Base-by-base conservation (phyloP, 2,888 invertebrate genomes). In the Ditula angustiorana region DNA sequence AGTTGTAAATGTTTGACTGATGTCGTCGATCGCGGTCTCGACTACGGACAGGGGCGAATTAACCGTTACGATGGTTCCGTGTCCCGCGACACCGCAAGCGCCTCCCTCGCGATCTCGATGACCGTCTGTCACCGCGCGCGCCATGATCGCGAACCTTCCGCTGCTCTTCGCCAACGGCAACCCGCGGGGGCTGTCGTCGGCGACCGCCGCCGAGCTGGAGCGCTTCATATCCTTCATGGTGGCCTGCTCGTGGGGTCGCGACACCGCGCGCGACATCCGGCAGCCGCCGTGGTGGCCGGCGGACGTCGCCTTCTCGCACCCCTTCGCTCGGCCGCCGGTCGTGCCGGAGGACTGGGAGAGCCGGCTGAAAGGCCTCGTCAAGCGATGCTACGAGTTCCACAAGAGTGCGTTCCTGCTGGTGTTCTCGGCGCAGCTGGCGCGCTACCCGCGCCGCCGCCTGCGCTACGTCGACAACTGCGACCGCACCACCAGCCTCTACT, bases 171-270 rank as follows among this genome's bases (percentile, higher is more conserved):
- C 95, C 70, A 94, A 95, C 80, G 96, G 96, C 72, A 95, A 95
- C 82, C 96, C 96, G 52, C 95, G 94, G 59, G 95, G 95, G 50
- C 83, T 96, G 73, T 93, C 94, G 68, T 94, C 94, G 78, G 95
- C 95, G 72, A 92, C 93, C 26, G 90, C 94, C 79, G 87, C 84
- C 62, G 95, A 95, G 80, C 83, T 96, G 75, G 96, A 96, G 88
- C 94, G 93, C 74, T 96, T 96, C 81, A 94, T 96, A 77, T 95
- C 95, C 69, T 96, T 96, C 81, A 95, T 96, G 95, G 95, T 96
- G 72, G 95, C 95, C 80, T 96, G 96, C 89, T 96, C 96, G 50
- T 93, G 95, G 88, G 95, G 95, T 53, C 94, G 95, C 76, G 94
- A 94, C 72, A 94, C 93, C 19, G 92, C 87, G 30, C 92, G 92